phyloP scores from a whole-genome alignment of 2,888 invertebrate species.

The Sisyra nigra region DNA sequence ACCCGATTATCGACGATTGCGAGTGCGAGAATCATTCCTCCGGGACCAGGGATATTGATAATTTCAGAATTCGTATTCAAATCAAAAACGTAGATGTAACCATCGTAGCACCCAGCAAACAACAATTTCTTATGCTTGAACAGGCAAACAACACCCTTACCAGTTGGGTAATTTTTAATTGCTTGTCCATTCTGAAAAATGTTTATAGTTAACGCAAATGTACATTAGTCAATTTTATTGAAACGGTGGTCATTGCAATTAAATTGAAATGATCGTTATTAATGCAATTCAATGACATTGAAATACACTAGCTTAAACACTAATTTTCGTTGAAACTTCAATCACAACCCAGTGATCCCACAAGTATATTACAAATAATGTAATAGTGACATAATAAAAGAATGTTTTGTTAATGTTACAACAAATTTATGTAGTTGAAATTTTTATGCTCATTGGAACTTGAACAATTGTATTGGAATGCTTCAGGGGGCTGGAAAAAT shows the following conservation, averaged over 20 bases:
- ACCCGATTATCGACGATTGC: conserved; percentile 49
- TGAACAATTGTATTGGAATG: too few species aligned
- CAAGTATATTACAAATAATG: too few species aligned
- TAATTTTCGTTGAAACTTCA: too few species aligned
- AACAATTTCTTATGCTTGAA: conserved; percentile 42
- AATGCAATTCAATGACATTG: too few species aligned
- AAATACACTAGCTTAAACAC: too few species aligned
- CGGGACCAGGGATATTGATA: conserved; percentile 49
- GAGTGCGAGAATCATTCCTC: conserved; percentile 54
- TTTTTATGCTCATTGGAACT: too few species aligned
- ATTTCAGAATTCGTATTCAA: conserved; percentile 33
- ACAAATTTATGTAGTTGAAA: too few species aligned
- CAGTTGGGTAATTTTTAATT: conserved; percentile 39
- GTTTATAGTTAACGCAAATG: neutral
- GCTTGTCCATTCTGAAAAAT: conserved; percentile 43
- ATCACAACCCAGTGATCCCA: too few species aligned
- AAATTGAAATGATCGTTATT: neutral
- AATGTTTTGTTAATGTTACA: too few species aligned
- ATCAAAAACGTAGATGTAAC: conserved; percentile 55
- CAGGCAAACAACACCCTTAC: conserved; percentile 59
- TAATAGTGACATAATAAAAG: too few species aligned
- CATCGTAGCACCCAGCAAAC: conserved; percentile 63
- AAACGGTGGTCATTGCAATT: too few species aligned
- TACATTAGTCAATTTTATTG: neutral
- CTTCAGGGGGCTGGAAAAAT: too few species aligned